Evolutionary conservation across 2,797 vertebrate species (phyloP).

Genomic region (Ctenosaura bakeri): DNA sequence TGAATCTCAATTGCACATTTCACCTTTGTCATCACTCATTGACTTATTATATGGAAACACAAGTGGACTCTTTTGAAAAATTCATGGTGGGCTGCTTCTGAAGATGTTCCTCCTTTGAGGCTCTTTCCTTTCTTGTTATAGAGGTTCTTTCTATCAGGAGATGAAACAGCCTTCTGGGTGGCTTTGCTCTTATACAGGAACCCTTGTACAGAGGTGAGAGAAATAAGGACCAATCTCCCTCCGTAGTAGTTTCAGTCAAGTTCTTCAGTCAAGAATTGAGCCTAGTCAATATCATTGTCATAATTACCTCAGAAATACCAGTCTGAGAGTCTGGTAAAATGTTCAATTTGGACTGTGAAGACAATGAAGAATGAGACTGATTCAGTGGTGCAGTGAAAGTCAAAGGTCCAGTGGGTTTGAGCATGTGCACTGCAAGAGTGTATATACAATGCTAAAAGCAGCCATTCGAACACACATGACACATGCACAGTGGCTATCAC

Average conservation of each 20-base stretch:
- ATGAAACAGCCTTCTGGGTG: neutral
- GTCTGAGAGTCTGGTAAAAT: too few species aligned
- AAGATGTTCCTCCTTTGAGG: neutral
- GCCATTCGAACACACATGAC: neutral
- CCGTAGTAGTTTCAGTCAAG: neutral
- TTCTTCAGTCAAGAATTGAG: too few species aligned
- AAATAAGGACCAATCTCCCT: neutral
- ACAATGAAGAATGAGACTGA: neutral
- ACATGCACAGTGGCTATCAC: neutral
- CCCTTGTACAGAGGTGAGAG: neutral
- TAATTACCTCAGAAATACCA: neutral
- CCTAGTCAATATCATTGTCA: neutral
- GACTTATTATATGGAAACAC: neutral
- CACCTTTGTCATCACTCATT: slow-evolving; percentile 1
- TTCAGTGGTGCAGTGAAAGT: neutral
- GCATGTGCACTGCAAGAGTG: neutral
- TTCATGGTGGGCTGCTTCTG: neutral
- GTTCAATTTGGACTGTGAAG: neutral
- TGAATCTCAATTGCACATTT: slow-evolving; percentile 29
- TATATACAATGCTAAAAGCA: neutral
- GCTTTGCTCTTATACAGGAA: neutral
- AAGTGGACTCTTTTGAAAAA: neutral
- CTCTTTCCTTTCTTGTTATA: neutral
- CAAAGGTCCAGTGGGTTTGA: neutral
- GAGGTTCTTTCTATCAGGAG: neutral